A percentile compares a stretch with the other conserved stretches of the same genome.
phyloP scores from a whole-genome alignment of 1,140 invertebrate genomes.

The Papilio machaon region DNA sequence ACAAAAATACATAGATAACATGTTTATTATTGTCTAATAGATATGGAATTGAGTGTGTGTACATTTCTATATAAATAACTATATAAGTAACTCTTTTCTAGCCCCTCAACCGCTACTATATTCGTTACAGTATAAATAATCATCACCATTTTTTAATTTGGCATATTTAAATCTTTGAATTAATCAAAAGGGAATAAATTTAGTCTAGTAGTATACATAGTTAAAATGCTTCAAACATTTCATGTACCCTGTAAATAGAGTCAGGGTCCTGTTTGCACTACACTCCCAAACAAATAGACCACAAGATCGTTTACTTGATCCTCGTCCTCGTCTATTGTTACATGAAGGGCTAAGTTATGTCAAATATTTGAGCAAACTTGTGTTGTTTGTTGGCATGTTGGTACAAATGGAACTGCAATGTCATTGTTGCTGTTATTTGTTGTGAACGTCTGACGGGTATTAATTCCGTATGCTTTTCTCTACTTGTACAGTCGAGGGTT shows the following conservation, averaged over 20 bases:
- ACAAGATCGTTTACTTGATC: constrained; percentile 26
- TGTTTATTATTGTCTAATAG: too few species aligned
- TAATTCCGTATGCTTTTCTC: constrained; percentile 3
- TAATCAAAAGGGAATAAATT: not conserved
- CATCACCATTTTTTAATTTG: not conserved
- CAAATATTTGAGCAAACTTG: constrained; percentile 22
- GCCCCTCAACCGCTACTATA: too few species aligned
- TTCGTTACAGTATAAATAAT: too few species aligned
- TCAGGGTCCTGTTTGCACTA: constrained; percentile 19
- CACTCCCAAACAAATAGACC: constrained; percentile 27
- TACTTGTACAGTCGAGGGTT: not conserved
- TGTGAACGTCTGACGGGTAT: not conserved
- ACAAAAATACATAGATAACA: too few species aligned
- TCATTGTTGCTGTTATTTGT: constrained; percentile 14
- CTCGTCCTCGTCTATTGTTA: constrained; percentile 14
- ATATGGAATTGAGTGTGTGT: too few species aligned
- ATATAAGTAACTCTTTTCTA: too few species aligned
- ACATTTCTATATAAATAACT: too few species aligned
- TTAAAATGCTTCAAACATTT: constrained; percentile 14
- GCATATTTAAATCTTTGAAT: not conserved
- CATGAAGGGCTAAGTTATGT: constrained; percentile 22
- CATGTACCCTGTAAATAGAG: not conserved
- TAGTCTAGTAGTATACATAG: constrained; percentile 7
- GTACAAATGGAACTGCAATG: constrained; percentile 16
- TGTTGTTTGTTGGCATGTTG: constrained; percentile 9